Conservation (phyloP, 2,797 vertebrate species). For the Gadopsis bispinosus region DNA sequence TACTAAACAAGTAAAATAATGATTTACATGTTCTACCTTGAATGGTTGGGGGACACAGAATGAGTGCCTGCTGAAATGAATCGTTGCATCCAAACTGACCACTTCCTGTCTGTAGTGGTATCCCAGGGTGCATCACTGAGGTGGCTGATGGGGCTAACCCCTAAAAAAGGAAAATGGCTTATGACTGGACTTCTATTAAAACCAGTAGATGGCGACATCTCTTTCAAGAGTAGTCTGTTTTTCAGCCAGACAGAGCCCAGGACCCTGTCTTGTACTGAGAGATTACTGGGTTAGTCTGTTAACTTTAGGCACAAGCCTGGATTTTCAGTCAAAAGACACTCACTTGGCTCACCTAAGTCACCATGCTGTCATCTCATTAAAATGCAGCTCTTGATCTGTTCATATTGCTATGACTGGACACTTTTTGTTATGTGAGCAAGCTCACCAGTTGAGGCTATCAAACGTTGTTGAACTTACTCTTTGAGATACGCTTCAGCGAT, state of each 20-base stretch:
- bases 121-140: constrained; percentile 94
- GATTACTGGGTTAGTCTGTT: constrained; percentile 16
- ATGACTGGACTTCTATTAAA: constrained; percentile 21
- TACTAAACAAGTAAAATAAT: constrained; percentile 6
- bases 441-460: neutral
- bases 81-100: constrained; percentile 95
- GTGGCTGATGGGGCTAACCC: constrained; percentile 90
- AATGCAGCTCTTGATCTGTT: neutral
- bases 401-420: neutral
- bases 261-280: neutral
- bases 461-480: constrained; percentile 19
- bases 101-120: constrained; percentile 93
- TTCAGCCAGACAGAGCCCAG: constrained; percentile 10
- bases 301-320: neutral
- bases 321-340: neutral
- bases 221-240: constrained; percentile 12
- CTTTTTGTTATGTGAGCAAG: neutral
- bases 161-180: constrained; percentile 76
- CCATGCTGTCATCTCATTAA: neutral
- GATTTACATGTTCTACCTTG: constrained; percentile 87
- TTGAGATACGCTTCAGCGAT: constrained; percentile 28
- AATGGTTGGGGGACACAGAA: constrained; percentile 94
- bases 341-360: constrained; percentile 4
- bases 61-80: constrained; percentile 96
- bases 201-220: constrained; percentile 70